Percentiles rank a stretch among this genome's conserved stretches.
These are phyloP conservation scores for Brotula barbata DNA, from an alignment of 2,797 vertebrate genomes.

Conservation along the genomic window DNA sequence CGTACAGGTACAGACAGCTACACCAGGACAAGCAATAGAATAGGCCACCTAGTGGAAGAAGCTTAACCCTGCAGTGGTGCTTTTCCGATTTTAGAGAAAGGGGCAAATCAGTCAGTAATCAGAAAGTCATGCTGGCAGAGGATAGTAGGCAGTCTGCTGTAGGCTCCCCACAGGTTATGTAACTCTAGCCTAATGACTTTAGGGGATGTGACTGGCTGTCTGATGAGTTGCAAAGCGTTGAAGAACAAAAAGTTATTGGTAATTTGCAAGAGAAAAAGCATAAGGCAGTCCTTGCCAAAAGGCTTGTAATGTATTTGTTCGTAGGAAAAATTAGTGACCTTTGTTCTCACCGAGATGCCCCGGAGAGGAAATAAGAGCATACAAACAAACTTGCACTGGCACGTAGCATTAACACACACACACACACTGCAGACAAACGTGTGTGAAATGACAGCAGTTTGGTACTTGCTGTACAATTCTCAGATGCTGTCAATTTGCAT, in stretches of 20 bases:
- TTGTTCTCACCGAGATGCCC: constrained; percentile 54
- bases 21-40: too few species aligned
- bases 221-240: constrained; percentile 58
- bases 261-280: constrained; percentile 39
- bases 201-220: constrained; percentile 70
- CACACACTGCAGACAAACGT: constrained; percentile 36
- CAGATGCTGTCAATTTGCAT: constrained; percentile 40
- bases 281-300: constrained; percentile 8
- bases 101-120: constrained; percentile 60
- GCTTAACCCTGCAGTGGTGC: too few species aligned
- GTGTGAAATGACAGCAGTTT: constrained; percentile 41
- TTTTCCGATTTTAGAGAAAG: too few species aligned
- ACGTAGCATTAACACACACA: constrained; percentile 34
- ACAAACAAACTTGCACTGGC: constrained; percentile 61
- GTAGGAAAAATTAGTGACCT: constrained; percentile 55
- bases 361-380: constrained; percentile 64
- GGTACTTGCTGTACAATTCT: constrained; percentile 36
- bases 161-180: constrained; percentile 72
- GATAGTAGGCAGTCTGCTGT: constrained; percentile 67
- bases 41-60: too few species aligned
- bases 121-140: constrained; percentile 73
- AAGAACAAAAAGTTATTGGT: constrained; percentile 47
- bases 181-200: constrained; percentile 74
- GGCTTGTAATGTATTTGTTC: constrained; percentile 28
- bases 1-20: too few species aligned